Conservation (phyloP, 2,888 invertebrate genomes). For the Tigriopus californicus region DNA sequence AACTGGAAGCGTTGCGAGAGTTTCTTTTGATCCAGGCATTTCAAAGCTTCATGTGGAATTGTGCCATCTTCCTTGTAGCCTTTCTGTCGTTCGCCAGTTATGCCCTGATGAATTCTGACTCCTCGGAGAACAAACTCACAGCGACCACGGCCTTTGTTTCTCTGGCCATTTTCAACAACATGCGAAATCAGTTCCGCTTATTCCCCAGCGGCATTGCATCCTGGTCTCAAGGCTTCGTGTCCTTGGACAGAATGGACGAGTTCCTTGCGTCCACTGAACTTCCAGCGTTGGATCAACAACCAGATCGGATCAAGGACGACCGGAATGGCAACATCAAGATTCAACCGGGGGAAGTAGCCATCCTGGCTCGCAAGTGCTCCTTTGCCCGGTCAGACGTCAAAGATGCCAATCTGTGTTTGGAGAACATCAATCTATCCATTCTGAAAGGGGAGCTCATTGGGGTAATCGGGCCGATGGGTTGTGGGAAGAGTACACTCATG, state of each 20-base stretch:
- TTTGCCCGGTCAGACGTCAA: too few species aligned
- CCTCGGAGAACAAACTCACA: neutral
- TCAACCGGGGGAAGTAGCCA: too few species aligned
- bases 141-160: constrained; percentile 2
- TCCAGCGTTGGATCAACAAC: too few species aligned
- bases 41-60: constrained; percentile 11
- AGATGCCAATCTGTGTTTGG: neutral
- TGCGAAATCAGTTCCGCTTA: constrained; percentile 1
- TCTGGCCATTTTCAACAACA: constrained; percentile 6
- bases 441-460: constrained; percentile 3
- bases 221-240: neutral
- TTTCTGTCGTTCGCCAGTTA: constrained; percentile 5
- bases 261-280: too few species aligned
- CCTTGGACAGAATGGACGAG: neutral
- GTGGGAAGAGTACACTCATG: constrained; percentile 6
- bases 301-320: too few species aligned
- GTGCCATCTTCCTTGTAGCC: constrained; percentile 4
- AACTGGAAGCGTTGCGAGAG: neutral
- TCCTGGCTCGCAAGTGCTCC: too few species aligned
- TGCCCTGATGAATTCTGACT: neutral
- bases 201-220: constrained; percentile 2
- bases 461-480: neutral
- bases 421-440: neutral
- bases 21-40: constrained; percentile 3
- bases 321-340: too few species aligned